These are phyloP conservation scores for Ciconia boyciana DNA, from an alignment of 2,113 vertebrate genomes.

Conservation along the genomic window DNA sequence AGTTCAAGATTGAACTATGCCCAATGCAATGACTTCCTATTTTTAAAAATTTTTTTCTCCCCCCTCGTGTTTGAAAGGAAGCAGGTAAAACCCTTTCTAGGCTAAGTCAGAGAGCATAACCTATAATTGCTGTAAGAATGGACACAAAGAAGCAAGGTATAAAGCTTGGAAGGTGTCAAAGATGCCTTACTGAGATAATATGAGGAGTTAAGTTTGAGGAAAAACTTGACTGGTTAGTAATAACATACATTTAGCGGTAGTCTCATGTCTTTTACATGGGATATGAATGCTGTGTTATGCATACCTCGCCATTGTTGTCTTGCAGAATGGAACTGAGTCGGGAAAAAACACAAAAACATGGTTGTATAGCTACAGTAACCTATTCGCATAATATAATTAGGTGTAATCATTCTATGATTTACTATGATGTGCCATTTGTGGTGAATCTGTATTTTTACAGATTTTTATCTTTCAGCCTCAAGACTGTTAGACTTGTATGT, in stretches of 20 bases:
- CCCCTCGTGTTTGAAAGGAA: not conserved
- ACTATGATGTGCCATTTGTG: not conserved
- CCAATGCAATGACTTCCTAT: not conserved
- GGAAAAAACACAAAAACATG: not conserved
- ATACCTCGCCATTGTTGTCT: not conserved
- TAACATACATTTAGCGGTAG: not conserved
- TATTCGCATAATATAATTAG: not conserved
- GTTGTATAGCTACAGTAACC: not conserved
- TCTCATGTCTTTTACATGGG: not conserved
- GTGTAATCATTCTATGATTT: not conserved
- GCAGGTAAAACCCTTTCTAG: conserved; percentile 3
- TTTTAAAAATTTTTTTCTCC: not conserved
- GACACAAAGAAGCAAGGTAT: not conserved
- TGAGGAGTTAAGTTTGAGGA: not conserved
- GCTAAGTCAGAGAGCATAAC: not conserved
- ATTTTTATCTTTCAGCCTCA: not conserved
- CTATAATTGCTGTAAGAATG: not conserved
- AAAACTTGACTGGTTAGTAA: not conserved
- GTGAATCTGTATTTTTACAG: not conserved
- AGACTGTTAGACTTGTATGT: not conserved
- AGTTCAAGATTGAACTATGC: not conserved
- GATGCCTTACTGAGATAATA: not conserved
- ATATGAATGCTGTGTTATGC: not conserved
- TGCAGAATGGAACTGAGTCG: rapidly evolving
- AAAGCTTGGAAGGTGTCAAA: not conserved